Base-by-base conservation (phyloP, 2,113 vertebrate species). In the Ranitomeya variabilis region DNA sequence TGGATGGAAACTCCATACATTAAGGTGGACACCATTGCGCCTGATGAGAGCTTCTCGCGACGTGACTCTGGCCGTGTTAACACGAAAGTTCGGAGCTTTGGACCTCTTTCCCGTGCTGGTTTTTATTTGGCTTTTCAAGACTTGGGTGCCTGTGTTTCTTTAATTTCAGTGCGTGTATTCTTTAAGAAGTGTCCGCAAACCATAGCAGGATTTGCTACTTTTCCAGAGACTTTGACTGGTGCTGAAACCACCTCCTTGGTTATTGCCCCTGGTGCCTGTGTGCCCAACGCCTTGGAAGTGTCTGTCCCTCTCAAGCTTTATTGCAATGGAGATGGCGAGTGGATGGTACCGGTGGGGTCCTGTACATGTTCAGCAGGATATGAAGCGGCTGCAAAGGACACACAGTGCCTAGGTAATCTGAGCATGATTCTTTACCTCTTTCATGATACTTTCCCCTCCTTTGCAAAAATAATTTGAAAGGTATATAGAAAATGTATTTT, bases 1-100 rank as follows among this genome's bases (percentile, higher is more conserved):
- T 99, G 98, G 98, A 99, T 99, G 98, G 98, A 99, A 93, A 99
- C 99, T 91, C 98, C 98, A 2, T 99, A 99, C 0, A 93, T 99
- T 88, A 99, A 99, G 94, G 98, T 99, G 96, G 98, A 99, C 96
- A 99, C 98, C 90, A 98, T 99, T 18, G 98, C 98, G 0, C 98
- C 98, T 0, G 98, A 99, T 0, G 96, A 97, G 92, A 99, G 97
- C 91, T 99, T 99, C 93, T 98, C 97, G 7, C 95, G 95, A 92
- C 94, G 99, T 1, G 98, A 98, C n/a, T 92, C 97, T 0, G 98
- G 97, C 18, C 95, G 96, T 0, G 96, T 99, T 87, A 99, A 99
- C 93, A 99, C 97, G 76, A 99, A 99, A 93, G 96, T 99, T 86
- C 93, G 98, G 91, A 99, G 98, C 92, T 99, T 99, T n/a, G 98